Evolutionary conservation across 2,113 vertebrate species (phyloP), one percentile per base, ranked within the genome.

Genomic region (Zosterops hypoxanthus): DNA sequence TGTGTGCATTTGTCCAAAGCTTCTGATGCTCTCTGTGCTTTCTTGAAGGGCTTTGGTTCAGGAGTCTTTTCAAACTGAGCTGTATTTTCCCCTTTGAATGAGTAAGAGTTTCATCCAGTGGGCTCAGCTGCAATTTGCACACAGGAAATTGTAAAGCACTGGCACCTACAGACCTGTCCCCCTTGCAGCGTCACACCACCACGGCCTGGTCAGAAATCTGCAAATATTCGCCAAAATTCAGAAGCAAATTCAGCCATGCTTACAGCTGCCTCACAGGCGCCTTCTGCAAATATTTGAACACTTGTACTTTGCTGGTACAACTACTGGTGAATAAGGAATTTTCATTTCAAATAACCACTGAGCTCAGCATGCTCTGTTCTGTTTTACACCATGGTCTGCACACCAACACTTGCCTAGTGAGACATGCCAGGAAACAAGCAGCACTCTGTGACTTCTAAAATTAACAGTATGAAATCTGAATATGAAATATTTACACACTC

Each of bases 251-350:
- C 64, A 56, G 26, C 56, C 56, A 5, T 29, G 33, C 68, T 92
- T 73, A 61, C 66, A 77, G 78, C 73, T 70, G 78, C 66, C 82
- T 61, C 71, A 17, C 63, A 9, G 77, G 41, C 31, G 3, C 50
- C 77, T 44, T 77, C 78, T 61, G 91, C 93, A 92, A 96, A 91
- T 95, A 96, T 93, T 95, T 88, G 91, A 82, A 77, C 70, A 41
- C 66, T 94, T 85, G 61, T n/a, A 46, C 41, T 91, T 82, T n/a
- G 61, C 73, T 79, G 47, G 83, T 49, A 55, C 73, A 89, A 95
- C 82, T 59, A 65, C 36, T 55, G 60, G 70, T 65, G 75, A 90
- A 94, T 44, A 47, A 90, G 33, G 50, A 72, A 69, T 89, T 89
- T 70, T 76, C 13, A 57, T 82, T 82, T 70, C 53, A 76, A 63